A percentile compares a stretch with the other conserved stretches of the same genome.
phyloP scores from a whole-genome alignment of 2,113 vertebrate species.

The Cranoglanis bouderius region DNA sequence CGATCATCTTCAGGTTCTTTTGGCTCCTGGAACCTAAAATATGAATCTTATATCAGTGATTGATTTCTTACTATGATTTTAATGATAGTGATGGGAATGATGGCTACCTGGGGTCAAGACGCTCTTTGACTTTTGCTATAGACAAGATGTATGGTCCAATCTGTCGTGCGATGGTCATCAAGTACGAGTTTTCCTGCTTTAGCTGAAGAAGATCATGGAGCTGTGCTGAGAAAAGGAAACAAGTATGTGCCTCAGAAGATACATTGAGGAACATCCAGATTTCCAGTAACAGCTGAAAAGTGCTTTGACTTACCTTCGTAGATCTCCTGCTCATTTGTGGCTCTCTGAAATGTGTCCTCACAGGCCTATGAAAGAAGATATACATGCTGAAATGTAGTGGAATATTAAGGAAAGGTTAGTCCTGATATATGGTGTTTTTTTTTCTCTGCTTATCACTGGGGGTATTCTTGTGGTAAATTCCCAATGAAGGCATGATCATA shows the following conservation, averaged over 20 bases:
- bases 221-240: conserved; percentile 76
- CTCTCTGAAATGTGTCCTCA: conserved; percentile 89
- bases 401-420: not conserved
- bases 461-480: not conserved
- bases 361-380: conserved; percentile 75
- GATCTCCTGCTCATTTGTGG: conserved; percentile 90
- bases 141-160: conserved; percentile 88
- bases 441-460: not conserved
- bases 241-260: not conserved
- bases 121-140: conserved; percentile 91
- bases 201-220: conserved; percentile 89
- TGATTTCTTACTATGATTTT: not conserved
- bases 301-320: conserved; percentile 84
- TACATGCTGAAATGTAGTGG: conserved; percentile 5
- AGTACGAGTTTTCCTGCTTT: conserved; percentile 87
- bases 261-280: not conserved
- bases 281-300: not conserved
- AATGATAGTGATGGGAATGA: not conserved
- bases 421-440: not conserved
- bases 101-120: conserved; percentile 87
- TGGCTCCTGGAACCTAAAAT: conserved; percentile 77
- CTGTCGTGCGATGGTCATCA: conserved; percentile 87
- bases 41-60: not conserved
- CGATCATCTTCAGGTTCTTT: conserved; percentile 74
- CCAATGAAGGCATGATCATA: not conserved